A percentile compares a stretch with the other conserved stretches of the same genome.
Conservation (phyloP, 2,113 vertebrate genomes). For the Geococcyx californianus region DNA sequence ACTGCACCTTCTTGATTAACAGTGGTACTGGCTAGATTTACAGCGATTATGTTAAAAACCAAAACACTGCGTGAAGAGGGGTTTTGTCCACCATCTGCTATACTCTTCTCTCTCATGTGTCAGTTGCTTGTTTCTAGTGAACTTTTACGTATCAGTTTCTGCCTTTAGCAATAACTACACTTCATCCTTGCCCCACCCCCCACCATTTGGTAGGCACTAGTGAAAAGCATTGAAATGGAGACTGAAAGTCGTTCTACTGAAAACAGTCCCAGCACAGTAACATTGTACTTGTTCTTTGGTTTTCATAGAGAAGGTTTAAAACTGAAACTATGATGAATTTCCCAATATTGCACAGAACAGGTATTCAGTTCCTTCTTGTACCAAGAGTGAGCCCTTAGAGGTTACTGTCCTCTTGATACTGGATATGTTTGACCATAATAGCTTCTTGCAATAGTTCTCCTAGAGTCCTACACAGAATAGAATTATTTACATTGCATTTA, state of each 20-base stretch:
- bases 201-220: not conserved
- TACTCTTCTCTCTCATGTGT: not conserved
- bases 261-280: not conserved
- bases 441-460: not conserved
- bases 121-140: not conserved
- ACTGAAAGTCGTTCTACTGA: not conserved
- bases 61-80: not conserved
- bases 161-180: not conserved
- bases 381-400: not conserved
- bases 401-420: not conserved
- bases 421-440: not conserved
- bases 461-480: not conserved
- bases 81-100: not conserved
- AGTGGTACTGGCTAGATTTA: slow-evolving; percentile 29
- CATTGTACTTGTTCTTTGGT: not conserved
- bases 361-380: not conserved
- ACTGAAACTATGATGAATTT: not conserved
- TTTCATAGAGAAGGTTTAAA: not conserved
- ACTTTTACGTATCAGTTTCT: not conserved
- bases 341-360: not conserved
- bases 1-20: slow-evolving; percentile 26
- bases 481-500: not conserved
- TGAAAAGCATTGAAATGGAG: not conserved
- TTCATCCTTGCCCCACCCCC: not conserved
- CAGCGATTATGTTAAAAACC: not conserved